Base-by-base conservation (phyloP, 2,113 vertebrate genomes). In the Nothobranchius furzeri region DNA sequence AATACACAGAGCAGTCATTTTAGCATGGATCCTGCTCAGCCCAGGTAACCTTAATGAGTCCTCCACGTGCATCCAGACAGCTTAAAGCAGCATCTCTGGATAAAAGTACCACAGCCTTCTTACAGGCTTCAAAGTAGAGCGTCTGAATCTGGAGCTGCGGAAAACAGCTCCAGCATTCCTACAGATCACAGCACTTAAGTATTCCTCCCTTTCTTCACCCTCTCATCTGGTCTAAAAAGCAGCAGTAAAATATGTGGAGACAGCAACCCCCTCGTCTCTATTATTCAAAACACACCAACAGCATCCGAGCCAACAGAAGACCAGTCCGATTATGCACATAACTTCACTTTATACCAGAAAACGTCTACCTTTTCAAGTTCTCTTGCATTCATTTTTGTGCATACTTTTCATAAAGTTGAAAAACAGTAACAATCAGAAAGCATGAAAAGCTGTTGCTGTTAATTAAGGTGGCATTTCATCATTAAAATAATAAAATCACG, bases 291-390 rank as follows among this genome's bases (percentile, higher is more conserved):
- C 69, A 60, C 24, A 14, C 48, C 73, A 70, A 81, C 70, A 83
- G 70, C 56, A 86, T 81, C 84, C 70, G 77, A 74, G 78, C 70
- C 70, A 80, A 85, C 74, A 54, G 51, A 74, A 68, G 53, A 71
- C 56, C 81, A 65, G 75, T 66, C 76, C 75, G 70, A 88, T 91
- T 81, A 84, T 82, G 79, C 78, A 87, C 81, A 87, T 78, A 81
- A 57, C 85, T 86, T 90, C 79, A 68, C 61, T 84, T 87, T 88
- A 81, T 60, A 67, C 25, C 79, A 15, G 7, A 37, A 2, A 17
- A 57, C 60, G 14, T 60, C 64, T 56, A 68, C 49, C 61, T 85
- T 76, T 67, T 59, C 14, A 37, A 55, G 2, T 47, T 30, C 25
- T 57, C 3, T 10, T 30, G 30, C 14, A 4, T 14, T 17, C 43